Percentiles rank a stretch among this genome's conserved stretches.
Conservation (phyloP, 2,888 invertebrate species). For the Odontocerum albicorne region DNA sequence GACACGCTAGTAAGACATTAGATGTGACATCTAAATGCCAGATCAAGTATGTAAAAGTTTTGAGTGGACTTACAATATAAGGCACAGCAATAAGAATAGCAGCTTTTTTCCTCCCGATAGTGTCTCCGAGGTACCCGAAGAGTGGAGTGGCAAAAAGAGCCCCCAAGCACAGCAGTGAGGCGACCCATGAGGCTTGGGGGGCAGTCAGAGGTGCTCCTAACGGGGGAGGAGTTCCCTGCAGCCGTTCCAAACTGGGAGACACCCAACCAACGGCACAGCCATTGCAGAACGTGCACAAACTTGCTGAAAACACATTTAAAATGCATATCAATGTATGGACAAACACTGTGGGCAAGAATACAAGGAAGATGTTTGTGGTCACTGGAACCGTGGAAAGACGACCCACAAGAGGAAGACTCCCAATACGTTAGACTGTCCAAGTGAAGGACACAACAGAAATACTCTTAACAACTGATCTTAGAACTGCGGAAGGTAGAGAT, state of each 20-base stretch:
- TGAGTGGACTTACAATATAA: slow-evolving; percentile 50
- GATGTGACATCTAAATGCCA: neutral
- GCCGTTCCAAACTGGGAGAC: slow-evolving; percentile 58
- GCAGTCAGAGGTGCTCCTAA: slow-evolving; percentile 53
- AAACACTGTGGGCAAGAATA: neutral
- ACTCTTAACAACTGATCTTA: too few relatives aligned
- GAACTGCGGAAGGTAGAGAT: too few relatives aligned
- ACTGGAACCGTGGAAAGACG: neutral
- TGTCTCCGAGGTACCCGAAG: slow-evolving; percentile 57
- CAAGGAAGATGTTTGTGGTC: neutral
- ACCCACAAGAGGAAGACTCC: too few relatives aligned
- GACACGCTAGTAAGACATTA: too few relatives aligned
- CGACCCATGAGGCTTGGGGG: slow-evolving; percentile 59
- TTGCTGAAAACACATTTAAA: slow-evolving; percentile 48
- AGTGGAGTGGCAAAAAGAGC: slow-evolving; percentile 58
- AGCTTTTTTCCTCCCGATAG: slow-evolving; percentile 56
- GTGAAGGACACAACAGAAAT: too few relatives aligned
- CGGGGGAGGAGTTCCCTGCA: slow-evolving; percentile 52
- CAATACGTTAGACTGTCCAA: too few relatives aligned
- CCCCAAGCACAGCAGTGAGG: slow-evolving; percentile 58
- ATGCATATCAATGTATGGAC: too few relatives aligned
- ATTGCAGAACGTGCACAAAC: slow-evolving; percentile 57
- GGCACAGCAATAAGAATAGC: slow-evolving; percentile 58
- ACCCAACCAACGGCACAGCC: slow-evolving; percentile 62
- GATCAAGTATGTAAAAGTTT: neutral